phyloP scores from a whole-genome alignment of 2,888 invertebrate genomes.

The Gortyna flavago region DNA sequence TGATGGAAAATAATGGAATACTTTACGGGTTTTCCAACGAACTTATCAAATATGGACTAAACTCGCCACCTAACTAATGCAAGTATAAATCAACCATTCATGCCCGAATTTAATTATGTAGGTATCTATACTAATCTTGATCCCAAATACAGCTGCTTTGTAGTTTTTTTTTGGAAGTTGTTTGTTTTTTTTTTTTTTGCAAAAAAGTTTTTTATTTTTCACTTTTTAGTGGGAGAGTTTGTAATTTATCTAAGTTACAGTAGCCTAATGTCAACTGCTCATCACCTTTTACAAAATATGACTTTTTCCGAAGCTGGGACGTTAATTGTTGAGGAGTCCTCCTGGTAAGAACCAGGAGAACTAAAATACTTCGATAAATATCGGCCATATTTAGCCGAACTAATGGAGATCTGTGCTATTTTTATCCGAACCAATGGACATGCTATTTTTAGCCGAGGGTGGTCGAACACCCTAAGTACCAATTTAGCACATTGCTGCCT shows the following conservation, averaged over 20 bases:
- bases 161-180: too few species aligned
- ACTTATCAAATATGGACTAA: not conserved
- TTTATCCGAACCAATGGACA: not conserved
- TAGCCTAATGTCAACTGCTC: too few species aligned
- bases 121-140: not conserved
- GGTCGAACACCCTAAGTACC: not conserved
- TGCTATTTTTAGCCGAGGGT: not conserved
- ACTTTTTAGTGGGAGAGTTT: too few species aligned
- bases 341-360: too few species aligned
- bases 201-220: too few species aligned
- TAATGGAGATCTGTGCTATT: not conserved
- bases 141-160: too few species aligned
- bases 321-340: too few species aligned
- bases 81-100: not conserved
- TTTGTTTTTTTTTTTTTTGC: too few species aligned
- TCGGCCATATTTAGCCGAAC: not conserved
- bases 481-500: not conserved
- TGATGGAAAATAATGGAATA: conserved; percentile 2
- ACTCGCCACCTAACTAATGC: not conserved
- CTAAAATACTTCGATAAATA: not conserved
- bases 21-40: not conserved
- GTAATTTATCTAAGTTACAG: too few species aligned
- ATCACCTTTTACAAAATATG: too few species aligned
- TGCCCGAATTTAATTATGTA: not conserved
- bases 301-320: too few species aligned